Evolutionary conservation across 2,888 invertebrate species (phyloP).

Genomic region (Latheticus oryzae): DNA sequence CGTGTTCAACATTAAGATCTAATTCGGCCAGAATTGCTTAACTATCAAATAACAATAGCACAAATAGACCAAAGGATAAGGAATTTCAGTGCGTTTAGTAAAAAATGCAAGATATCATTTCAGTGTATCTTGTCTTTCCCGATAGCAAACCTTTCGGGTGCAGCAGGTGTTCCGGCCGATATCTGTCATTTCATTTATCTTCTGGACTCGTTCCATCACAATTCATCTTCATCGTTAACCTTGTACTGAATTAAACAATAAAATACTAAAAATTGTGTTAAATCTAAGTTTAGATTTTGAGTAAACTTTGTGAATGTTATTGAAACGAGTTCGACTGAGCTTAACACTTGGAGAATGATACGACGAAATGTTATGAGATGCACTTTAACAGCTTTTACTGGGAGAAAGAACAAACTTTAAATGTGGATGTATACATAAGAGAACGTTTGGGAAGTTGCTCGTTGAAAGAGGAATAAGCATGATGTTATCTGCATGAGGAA

Average conservation of each 20-base stretch:
- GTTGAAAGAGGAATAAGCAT: too few species aligned
- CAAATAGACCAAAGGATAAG: too few species aligned
- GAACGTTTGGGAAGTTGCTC: too few species aligned
- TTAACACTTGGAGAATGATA: constrained; percentile 1
- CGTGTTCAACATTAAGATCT: too few species aligned
- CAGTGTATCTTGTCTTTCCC: constrained; percentile 24
- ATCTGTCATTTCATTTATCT: constrained; percentile 47
- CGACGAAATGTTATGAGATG: constrained; percentile 9
- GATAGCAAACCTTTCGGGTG: constrained; percentile 30
- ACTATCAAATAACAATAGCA: too few species aligned
- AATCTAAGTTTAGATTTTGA: constrained; percentile 12
- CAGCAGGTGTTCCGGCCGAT: constrained; percentile 43
- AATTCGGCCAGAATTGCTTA: too few species aligned
- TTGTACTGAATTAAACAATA: constrained; percentile 42
- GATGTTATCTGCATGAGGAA: too few species aligned
- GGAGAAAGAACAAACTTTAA: constrained; percentile 12
- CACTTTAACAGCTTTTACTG: constrained; percentile 17
- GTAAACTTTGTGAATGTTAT: constrained; percentile 5
- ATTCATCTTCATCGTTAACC: constrained; percentile 42
- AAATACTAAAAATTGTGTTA: constrained; percentile 23
- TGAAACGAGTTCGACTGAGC: constrained; percentile 5
- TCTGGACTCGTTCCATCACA: constrained; percentile 43
- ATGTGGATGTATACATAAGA: constrained; percentile 6
- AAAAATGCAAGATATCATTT: constrained; percentile 40
- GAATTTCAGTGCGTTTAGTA: too few species aligned